Conservation (phyloP, 2,888 invertebrate species). For the Pyrrhia umbra region DNA sequence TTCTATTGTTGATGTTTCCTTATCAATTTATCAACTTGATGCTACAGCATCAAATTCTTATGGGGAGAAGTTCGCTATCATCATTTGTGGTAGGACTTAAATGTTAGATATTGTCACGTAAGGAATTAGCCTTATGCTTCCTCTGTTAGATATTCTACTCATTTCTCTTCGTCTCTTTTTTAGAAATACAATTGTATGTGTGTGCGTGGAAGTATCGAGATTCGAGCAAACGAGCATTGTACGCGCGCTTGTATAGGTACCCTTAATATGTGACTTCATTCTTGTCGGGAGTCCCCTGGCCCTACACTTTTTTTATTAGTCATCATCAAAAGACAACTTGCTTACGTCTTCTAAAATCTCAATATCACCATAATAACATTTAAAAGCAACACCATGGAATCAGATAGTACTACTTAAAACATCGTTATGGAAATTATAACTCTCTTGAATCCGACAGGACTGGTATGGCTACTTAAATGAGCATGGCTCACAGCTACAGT, state of each 20-base stretch:
- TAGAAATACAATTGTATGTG: too few species aligned
- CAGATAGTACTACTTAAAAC: constrained; percentile 28
- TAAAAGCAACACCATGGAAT: neutral
- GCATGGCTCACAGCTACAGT: constrained; percentile 40
- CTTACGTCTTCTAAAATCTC: neutral
- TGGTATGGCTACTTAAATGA: constrained; percentile 28
- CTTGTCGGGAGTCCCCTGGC: neutral
- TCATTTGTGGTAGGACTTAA: too few species aligned
- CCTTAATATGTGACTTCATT: neutral
- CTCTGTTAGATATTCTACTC: too few species aligned
- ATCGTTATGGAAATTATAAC: constrained; percentile 49
- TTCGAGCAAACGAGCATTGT: neutral
- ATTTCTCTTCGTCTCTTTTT: too few species aligned
- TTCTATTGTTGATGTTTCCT: too few species aligned
- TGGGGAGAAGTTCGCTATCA: too few species aligned
- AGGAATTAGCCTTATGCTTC: too few species aligned
- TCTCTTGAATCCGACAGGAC: constrained; percentile 33
- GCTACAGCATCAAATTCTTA: too few species aligned
- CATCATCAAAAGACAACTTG: neutral
- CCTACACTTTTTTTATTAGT: neutral
- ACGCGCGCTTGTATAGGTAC: neutral
- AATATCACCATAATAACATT: neutral
- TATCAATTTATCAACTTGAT: too few species aligned
- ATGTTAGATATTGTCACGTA: too few species aligned
- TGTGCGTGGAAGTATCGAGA: too few species aligned